Conservation (phyloP, 2,113 vertebrate genomes). For the Menura novaehollandiae region DNA sequence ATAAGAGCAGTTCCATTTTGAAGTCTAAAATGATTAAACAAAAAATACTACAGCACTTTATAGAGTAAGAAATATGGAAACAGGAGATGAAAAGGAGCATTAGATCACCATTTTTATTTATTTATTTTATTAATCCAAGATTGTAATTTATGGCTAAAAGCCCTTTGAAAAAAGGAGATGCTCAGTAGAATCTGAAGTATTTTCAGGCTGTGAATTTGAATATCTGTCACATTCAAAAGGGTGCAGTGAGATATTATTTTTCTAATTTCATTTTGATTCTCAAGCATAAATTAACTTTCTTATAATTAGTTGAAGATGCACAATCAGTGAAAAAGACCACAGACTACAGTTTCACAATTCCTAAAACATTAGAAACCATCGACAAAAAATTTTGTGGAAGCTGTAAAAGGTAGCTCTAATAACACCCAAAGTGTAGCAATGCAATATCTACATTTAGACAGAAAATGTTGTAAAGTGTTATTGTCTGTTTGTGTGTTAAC, state of each 20-base stretch:
- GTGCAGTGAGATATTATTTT: not conserved
- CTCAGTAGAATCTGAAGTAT: not conserved
- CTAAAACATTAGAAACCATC: not conserved
- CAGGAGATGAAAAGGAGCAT: rapidly evolving
- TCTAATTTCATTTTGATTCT: not conserved
- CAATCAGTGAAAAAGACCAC: not conserved
- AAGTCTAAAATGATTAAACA: not conserved
- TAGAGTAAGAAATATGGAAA: not conserved
- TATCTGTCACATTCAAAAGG: not conserved
- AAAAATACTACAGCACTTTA: not conserved
- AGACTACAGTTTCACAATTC: not conserved
- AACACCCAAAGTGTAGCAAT: not conserved
- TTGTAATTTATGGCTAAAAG: not conserved
- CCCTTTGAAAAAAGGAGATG: not conserved
- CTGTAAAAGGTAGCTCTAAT: not conserved
- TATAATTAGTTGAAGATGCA: not conserved
- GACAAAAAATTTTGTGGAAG: not conserved
- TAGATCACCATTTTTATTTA: not conserved
- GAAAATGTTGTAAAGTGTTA: not conserved
- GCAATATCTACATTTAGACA: not conserved
- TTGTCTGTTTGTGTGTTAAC: not conserved
- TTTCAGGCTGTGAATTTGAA: not conserved
- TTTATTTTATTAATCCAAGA: not conserved
- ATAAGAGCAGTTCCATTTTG: not conserved
- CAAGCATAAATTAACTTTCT: not conserved